Evolutionary conservation across 2,113 vertebrate species (phyloP).

Genomic region (Oophaga pumilio): DNA sequence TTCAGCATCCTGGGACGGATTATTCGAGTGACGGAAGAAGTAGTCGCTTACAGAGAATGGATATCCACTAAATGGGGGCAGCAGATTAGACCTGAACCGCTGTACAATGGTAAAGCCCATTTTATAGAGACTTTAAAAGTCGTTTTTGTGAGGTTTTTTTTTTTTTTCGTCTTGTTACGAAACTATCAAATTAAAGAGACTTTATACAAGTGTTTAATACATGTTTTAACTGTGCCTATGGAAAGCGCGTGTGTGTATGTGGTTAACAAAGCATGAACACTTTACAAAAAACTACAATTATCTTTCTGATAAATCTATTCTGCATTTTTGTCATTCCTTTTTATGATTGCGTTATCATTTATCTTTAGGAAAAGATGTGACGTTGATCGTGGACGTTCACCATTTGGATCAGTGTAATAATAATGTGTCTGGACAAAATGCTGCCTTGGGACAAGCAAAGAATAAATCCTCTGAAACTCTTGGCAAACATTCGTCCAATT

Average conservation of each 20-base stretch:
- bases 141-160: neutral
- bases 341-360: neutral
- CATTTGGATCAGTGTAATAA: constrained; percentile 92
- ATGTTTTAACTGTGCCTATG: no score
- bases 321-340: neutral
- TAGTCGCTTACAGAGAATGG: constrained; percentile 93
- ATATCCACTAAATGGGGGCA: constrained; percentile 90
- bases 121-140: neutral
- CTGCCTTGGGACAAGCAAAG: constrained; percentile 76
- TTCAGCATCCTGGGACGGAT: constrained; percentile 93
- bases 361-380: constrained; percentile 87
- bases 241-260: no score
- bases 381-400: constrained; percentile 86
- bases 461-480: constrained; percentile 77
- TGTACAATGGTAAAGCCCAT: constrained; percentile 79
- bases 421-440: constrained; percentile 83
- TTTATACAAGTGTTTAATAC: no score
- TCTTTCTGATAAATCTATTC: no score
- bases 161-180: neutral
- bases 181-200: no score
- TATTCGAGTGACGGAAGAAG: constrained; percentile 94
- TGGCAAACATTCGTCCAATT: constrained; percentile 91
- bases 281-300: no score
- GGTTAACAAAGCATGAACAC: no score
- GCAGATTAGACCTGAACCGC: constrained; percentile 77